Conservation (phyloP, 2,113 vertebrate species). For the Odontophorus gujanensis region DNA sequence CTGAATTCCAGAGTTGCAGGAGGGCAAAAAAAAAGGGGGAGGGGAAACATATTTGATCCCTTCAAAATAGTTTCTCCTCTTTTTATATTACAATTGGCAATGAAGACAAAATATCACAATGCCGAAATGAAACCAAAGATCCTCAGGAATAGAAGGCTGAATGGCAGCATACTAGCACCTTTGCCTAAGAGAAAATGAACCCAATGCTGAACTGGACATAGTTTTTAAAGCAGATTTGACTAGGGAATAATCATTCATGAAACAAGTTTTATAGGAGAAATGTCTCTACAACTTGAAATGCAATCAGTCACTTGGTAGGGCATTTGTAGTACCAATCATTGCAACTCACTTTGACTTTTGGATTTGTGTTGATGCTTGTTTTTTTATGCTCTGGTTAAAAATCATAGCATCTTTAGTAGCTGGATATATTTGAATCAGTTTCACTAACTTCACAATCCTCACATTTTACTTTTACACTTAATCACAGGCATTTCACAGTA, state of each 20-base stretch:
- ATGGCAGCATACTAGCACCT: slow-evolving; percentile 23
- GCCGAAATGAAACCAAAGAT: slow-evolving; percentile 41
- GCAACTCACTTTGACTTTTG: neutral
- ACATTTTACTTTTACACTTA: neutral
- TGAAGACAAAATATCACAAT: slow-evolving; percentile 16
- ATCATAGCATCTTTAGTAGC: neutral
- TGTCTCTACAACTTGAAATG: neutral
- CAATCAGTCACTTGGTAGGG: neutral
- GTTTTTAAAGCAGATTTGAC: neutral
- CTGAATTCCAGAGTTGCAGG: neutral
- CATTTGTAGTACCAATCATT: neutral
- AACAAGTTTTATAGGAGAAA: neutral
- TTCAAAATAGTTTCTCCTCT: slow-evolving; percentile 45
- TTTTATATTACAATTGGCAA: slow-evolving; percentile 29
- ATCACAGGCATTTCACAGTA: neutral
- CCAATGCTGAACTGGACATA: neutral
- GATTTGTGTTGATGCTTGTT: neutral
- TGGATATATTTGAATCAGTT: neutral
- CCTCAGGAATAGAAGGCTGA: neutral
- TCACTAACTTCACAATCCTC: neutral
- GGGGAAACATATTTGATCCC: neutral
- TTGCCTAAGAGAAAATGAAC: neutral
- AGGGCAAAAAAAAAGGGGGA: neutral
- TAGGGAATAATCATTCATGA: neutral
- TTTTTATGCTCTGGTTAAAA: neutral